These are phyloP conservation scores for Gambelia wislizenii DNA, from an alignment of 2,797 vertebrate genomes.

Conservation along the genomic window DNA sequence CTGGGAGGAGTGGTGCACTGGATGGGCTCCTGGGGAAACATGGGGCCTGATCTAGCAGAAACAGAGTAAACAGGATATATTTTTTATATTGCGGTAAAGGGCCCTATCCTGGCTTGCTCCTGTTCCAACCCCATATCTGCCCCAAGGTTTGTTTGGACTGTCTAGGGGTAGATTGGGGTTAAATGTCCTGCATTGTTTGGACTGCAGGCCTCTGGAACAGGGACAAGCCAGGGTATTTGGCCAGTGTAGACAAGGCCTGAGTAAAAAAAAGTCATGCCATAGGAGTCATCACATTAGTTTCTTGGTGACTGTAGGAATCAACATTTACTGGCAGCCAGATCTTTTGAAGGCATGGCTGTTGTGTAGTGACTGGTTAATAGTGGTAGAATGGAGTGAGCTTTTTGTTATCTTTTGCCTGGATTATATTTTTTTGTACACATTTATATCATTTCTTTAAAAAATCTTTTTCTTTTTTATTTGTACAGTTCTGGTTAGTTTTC, in stretches of 20 bases:
- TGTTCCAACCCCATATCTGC: too few species aligned
- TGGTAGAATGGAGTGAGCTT: slow-evolving; percentile 43
- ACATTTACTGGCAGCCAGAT: slow-evolving; percentile 27
- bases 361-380: slow-evolving; percentile 50
- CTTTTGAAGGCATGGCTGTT: slow-evolving; percentile 36
- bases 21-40: too few species aligned
- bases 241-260: not conserved
- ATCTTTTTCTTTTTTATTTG: slow-evolving; percentile 70
- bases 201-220: too few species aligned
- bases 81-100: too few species aligned
- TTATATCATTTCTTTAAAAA: slow-evolving; percentile 60
- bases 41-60: too few species aligned
- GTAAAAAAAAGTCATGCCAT: slow-evolving; percentile 34
- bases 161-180: too few species aligned
- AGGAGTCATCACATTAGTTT: slow-evolving; percentile 17
- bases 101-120: too few species aligned
- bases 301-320: not conserved
- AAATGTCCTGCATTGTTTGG: too few species aligned
- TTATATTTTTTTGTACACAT: slow-evolving; percentile 79
- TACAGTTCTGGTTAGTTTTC: slow-evolving; percentile 63
- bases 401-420: slow-evolving; percentile 69
- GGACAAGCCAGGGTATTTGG: too few species aligned
- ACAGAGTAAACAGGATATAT: too few species aligned
- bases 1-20: too few species aligned
- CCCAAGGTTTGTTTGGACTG: too few species aligned